phyloP scores from a whole-genome alignment of 2,888 invertebrate genomes.

The Thysanoteuthis rhombus region DNA sequence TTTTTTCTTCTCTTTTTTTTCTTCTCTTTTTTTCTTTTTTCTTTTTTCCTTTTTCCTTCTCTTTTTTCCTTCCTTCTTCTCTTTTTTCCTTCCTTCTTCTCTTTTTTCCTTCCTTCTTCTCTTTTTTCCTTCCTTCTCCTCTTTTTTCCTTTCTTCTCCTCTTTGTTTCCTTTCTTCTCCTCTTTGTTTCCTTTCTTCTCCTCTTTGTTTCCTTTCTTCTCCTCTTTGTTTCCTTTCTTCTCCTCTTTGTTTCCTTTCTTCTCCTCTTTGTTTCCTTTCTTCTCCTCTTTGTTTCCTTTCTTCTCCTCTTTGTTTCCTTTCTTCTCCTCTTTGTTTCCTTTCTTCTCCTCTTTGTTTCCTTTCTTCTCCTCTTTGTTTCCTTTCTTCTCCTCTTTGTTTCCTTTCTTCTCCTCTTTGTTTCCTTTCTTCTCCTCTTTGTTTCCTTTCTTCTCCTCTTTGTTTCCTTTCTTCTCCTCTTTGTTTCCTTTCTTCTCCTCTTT shows the following conservation, averaged over 20 bases:
- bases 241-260: too few relatives aligned
- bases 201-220: too few relatives aligned
- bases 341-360: background rate
- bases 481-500: too few relatives aligned
- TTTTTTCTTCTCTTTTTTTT: background rate
- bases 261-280: too few relatives aligned
- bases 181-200: too few relatives aligned
- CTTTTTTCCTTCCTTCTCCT: background rate
- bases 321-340: background rate
- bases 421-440: too few relatives aligned
- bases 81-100: background rate
- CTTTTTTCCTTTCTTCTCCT: background rate
- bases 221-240: too few relatives aligned
- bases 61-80: background rate
- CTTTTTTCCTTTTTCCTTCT: background rate
- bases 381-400: background rate
- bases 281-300: background rate
- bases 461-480: too few relatives aligned
- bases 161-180: too few relatives aligned
- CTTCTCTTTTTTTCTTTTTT: background rate
- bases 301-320: background rate
- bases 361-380: background rate
- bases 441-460: too few relatives aligned
- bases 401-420: too few relatives aligned
- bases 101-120: background rate